phyloP scores from a whole-genome alignment of 2,888 invertebrate species.

The Labia minor region DNA sequence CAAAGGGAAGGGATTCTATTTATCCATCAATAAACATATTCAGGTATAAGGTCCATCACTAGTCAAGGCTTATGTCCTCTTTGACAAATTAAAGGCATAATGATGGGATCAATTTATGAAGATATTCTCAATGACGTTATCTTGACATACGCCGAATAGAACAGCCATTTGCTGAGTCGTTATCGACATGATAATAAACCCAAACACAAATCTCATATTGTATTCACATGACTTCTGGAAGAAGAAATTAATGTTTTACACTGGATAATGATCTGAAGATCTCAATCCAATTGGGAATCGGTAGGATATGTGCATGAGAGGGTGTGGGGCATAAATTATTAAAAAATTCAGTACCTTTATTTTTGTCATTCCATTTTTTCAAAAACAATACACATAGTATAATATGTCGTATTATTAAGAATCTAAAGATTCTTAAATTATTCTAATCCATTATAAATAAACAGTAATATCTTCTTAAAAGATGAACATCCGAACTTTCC shows the following conservation, averaged over 20 bases:
- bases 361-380: no score
- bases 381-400: no score
- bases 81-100: conserved; percentile 21
- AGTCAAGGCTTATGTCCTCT: conserved; percentile 21
- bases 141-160: conserved; percentile 21
- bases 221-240: background rate
- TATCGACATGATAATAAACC: conserved; percentile 23
- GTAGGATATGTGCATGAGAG: background rate
- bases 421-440: no score
- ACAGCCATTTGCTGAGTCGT: conserved; percentile 16
- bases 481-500: no score
- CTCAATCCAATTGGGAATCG: background rate
- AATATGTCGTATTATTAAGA: no score
- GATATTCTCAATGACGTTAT: conserved; percentile 21
- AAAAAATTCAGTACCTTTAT: no score
- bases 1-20: background rate
- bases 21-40: background rate
- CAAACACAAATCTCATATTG: conserved; percentile 19
- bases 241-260: background rate
- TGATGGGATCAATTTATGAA: conserved; percentile 22
- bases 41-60: conserved; percentile 16
- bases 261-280: background rate
- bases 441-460: no score
- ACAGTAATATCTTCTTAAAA: no score
- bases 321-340: background rate